phyloP scores from a whole-genome alignment of 1,140 invertebrate species.

The Latrodectus geometricus region DNA sequence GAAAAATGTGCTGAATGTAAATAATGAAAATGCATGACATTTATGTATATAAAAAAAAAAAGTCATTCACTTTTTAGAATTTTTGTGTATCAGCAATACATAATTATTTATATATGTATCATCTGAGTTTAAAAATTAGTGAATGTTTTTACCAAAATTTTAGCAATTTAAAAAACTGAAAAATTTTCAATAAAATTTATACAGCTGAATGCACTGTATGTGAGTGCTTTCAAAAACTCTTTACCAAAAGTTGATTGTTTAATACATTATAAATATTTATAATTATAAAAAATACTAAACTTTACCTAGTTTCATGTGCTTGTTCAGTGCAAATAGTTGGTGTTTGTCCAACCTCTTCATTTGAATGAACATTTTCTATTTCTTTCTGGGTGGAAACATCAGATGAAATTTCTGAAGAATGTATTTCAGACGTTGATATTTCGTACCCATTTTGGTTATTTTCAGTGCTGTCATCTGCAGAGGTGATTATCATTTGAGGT shows the following conservation, averaged over 20 bases:
- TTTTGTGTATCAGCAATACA: too few relatives aligned
- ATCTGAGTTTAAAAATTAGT: too few relatives aligned
- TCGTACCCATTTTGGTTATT: not conserved
- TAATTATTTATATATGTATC: too few relatives aligned
- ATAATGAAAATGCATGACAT: too few relatives aligned
- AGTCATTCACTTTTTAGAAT: too few relatives aligned
- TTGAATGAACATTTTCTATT: not conserved
- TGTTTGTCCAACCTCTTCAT: not conserved
- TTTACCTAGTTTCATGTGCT: not conserved
- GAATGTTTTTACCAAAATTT: too few relatives aligned
- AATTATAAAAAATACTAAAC: not conserved
- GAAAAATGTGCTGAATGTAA: too few relatives aligned
- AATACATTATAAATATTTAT: not conserved
- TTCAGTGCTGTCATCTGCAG: constrained; percentile 23
- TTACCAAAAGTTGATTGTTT: not conserved
- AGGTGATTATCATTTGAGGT: constrained; percentile 47
- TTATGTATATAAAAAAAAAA: too few relatives aligned
- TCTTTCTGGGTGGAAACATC: not conserved
- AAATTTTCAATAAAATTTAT: not conserved
- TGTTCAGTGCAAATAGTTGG: not conserved
- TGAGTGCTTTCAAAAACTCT: not conserved
- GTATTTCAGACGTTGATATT: not conserved
- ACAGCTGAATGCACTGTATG: not conserved
- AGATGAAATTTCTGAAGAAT: not conserved
- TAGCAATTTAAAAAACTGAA: too few relatives aligned